These are phyloP conservation scores for Pyrocephalus nanus DNA, from an alignment of 2,797 vertebrate species.

Conservation along the genomic window DNA sequence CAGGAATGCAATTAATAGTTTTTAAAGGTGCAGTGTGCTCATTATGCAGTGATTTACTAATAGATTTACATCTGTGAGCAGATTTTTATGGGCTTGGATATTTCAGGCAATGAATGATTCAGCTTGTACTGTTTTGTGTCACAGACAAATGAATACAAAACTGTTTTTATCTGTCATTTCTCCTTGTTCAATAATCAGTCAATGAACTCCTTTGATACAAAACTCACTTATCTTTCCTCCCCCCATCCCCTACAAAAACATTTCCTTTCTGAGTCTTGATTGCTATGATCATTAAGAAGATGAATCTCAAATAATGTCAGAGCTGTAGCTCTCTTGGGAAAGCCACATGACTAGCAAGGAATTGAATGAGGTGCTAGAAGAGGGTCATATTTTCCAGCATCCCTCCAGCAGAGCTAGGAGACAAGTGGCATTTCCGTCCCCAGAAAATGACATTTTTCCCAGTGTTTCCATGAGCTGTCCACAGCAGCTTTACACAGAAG, in stretches of 20 bases:
- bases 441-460: neutral
- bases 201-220: conserved; percentile 4
- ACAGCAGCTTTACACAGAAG: neutral
- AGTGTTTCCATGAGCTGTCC: accelerated
- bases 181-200: neutral
- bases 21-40: conserved; percentile 2
- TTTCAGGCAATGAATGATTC: conserved; percentile 26
- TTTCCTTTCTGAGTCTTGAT: neutral
- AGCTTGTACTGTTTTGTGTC: neutral
- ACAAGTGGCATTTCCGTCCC: neutral
- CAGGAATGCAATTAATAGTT: neutral
- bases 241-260: neutral
- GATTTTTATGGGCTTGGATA: neutral
- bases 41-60: neutral
- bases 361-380: conserved; percentile 5
- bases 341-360: neutral
- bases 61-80: neutral
- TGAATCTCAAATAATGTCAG: neutral
- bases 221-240: neutral
- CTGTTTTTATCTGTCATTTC: neutral
- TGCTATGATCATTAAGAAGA: neutral
- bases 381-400: neutral
- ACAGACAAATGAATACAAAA: neutral
- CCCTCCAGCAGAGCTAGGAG: neutral
- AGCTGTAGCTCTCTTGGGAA: neutral